Base-by-base conservation (phyloP, 2,888 invertebrate species). In the Patella ulyssiponensis region DNA sequence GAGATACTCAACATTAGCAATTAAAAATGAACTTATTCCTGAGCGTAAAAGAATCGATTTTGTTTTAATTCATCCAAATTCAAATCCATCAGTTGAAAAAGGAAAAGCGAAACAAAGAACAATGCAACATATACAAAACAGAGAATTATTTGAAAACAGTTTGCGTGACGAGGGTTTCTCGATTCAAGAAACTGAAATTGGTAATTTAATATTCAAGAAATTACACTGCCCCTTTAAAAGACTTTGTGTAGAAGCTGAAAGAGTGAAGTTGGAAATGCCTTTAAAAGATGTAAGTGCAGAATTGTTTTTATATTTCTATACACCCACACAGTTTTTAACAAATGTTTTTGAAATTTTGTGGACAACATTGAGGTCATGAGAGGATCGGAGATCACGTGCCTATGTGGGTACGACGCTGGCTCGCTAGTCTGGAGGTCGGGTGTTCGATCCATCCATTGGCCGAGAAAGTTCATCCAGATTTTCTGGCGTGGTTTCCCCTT, bases 231-330 rank as follows among this genome's bases (percentile, higher is more conserved):
- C 91, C 0, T 91, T 91, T 80, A 83, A 86, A 69, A 83, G 91
- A 64, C 81, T 92, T 33, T 89, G 90, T 81, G 77, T 82, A 9
- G 90, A 92, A 79, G 92, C 92, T 3, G 91, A 92, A 75, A 82
- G 79, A 53, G 86, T 89, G 17, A 87, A 89, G 56, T 78, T 92
- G 64, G 88, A 92, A 82, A 89, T 92, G 91, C 90, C 91, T 15
- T 77, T 92, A 20, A 83, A 85, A 81, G 89, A 87, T 83, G 92
- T 91, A 84, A 85, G 85, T 81, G 7, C 44, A 44, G 44, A 44
- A 44, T 44, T 9, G 1, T 44, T 44, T 44, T 44, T 44, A 33
- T 33, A 33, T 44, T 9, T 44, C 5, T 44, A 44, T 44, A 44
- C 44, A 44, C 1, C 44, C 44, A 44, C 9, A 33, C 33, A 33